A percentile compares a stretch with the other conserved stretches of the same genome.
Conservation (phyloP, 2,797 vertebrate species). For the Calcarius lapponicus region DNA sequence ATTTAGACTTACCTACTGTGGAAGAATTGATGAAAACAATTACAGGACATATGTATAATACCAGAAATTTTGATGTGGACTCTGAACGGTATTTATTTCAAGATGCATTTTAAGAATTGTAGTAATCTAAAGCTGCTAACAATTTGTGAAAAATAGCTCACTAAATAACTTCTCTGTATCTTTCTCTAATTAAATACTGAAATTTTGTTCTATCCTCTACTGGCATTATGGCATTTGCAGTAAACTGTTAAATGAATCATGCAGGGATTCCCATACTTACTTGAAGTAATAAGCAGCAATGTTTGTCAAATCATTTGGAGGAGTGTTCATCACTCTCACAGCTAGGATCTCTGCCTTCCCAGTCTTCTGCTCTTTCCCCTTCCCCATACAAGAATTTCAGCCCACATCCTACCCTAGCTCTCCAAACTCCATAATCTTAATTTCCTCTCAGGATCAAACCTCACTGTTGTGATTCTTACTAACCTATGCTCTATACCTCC, state of each 20-base stretch:
- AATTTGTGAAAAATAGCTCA: not conserved
- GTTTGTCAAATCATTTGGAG: not conserved
- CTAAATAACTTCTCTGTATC: not conserved
- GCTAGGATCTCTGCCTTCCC: not conserved
- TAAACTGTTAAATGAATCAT: not conserved
- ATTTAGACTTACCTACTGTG: conserved; percentile 87
- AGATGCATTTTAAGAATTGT: not conserved
- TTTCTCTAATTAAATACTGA: not conserved
- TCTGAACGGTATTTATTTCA: conserved; percentile 77
- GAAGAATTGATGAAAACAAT: conserved; percentile 93
- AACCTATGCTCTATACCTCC: not conserved
- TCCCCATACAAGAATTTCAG: not conserved
- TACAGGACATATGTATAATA: conserved; percentile 68
- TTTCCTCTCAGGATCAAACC: not conserved
- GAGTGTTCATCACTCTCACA: not conserved
- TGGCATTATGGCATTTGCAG: not conserved
- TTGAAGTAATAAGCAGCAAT: not conserved
- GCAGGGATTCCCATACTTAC: not conserved
- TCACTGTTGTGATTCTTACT: not conserved
- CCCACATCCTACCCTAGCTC: not conserved
- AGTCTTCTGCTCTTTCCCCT: not conserved
- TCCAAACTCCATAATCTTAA: not conserved
- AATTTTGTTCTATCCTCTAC: not conserved
- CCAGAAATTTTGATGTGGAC: conserved; percentile 73
- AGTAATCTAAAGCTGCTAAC: not conserved